Evolutionary conservation across 1,140 invertebrate species (phyloP).

Genomic region (Dendroctonus valens): DNA sequence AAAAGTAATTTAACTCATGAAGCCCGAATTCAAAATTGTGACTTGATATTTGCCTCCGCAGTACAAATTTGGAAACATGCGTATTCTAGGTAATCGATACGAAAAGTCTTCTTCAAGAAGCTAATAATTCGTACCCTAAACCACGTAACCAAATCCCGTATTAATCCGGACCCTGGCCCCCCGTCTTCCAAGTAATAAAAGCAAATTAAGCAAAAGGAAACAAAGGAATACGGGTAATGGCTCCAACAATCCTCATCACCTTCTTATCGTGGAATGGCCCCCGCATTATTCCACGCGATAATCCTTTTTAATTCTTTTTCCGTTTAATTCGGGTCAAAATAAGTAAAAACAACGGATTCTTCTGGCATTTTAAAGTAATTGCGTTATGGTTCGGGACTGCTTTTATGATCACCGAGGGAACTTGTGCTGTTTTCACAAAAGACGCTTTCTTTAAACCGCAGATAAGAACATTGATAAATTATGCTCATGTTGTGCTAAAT

Average conservation of each 20-base stretch:
- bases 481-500: no score
- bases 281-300: constrained; percentile 25
- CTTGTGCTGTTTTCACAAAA: neutral
- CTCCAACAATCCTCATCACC: constrained; percentile 15
- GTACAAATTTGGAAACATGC: no score
- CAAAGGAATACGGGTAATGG: constrained; percentile 29
- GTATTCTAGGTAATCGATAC: no score
- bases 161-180: constrained; percentile 14
- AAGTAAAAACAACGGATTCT: constrained; percentile 20
- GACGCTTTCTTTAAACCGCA: neutral
- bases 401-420: constrained; percentile 2
- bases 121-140: no score
- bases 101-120: no score
- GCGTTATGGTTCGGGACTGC: neutral
- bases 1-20: no score
- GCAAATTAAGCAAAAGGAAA: constrained; percentile 25
- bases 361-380: constrained; percentile 13
- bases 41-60: no score
- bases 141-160: neutral
- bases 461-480: no score
- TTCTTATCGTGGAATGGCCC: constrained; percentile 22
- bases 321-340: constrained; percentile 23
- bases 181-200: constrained; percentile 11
- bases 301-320: constrained; percentile 29
- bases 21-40: no score